phyloP scores from a whole-genome alignment of 2,888 invertebrate genomes.

The Himalopsyche kuldschensis region DNA sequence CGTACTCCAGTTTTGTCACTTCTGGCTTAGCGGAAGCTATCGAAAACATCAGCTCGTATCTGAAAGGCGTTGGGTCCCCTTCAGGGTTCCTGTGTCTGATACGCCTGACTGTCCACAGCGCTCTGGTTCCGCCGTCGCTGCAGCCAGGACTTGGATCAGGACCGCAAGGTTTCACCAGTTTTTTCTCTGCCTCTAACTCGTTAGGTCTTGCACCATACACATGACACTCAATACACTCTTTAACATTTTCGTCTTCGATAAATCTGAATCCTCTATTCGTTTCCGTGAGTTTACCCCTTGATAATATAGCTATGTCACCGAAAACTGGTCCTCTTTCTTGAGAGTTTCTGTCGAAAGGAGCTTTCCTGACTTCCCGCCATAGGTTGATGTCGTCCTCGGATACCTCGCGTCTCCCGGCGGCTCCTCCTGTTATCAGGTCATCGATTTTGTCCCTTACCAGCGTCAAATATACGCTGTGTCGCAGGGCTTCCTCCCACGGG shows the following conservation, averaged over 20 bases:
- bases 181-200: conserved; percentile 37
- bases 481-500: conserved; percentile 69
- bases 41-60: conserved; percentile 70
- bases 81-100: conserved; percentile 69
- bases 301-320: conserved; percentile 67
- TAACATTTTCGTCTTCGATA: conserved; percentile 51
- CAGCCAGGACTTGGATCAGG: conserved; percentile 46
- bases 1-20: conserved; percentile 53
- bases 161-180: conserved; percentile 13
- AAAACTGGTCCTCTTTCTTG: conserved; percentile 54
- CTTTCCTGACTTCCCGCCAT: conserved; percentile 56
- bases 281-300: conserved; percentile 65
- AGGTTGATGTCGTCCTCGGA: conserved; percentile 48
- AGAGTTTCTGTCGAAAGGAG: conserved; percentile 51
- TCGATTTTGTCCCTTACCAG: conserved; percentile 62
- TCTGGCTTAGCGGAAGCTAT: conserved; percentile 59
- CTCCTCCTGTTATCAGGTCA: conserved; percentile 51
- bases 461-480: conserved; percentile 69
- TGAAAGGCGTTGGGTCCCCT: conserved; percentile 52
- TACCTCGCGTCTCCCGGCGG: background rate
- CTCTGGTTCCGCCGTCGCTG: conserved; percentile 60
- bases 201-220: conserved; percentile 34
- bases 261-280: conserved; percentile 58
- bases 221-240: conserved; percentile 38
- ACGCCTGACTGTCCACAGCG: conserved; percentile 71